These are phyloP conservation scores for Pseudomyrmex concolor DNA, from an alignment of 1,140 invertebrate species.

Conservation along the genomic window DNA sequence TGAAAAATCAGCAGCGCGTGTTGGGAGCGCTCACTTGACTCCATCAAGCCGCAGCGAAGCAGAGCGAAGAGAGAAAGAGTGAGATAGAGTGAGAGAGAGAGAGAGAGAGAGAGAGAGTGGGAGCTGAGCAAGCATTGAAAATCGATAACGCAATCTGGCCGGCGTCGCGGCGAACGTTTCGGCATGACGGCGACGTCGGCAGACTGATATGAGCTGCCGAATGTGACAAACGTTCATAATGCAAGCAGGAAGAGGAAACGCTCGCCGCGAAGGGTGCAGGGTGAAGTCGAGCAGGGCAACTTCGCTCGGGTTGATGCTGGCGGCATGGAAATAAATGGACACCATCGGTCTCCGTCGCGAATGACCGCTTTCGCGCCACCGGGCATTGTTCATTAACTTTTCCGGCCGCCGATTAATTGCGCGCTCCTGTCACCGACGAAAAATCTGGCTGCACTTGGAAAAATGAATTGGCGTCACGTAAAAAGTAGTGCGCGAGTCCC, in stretches of 20 bases:
- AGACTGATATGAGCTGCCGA: slow-evolving; percentile 66
- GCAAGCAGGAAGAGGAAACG: slow-evolving; percentile 32
- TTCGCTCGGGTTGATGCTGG: neutral
- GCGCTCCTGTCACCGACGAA: slow-evolving; percentile 54
- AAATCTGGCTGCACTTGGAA: slow-evolving; percentile 45
- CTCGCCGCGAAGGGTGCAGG: neutral
- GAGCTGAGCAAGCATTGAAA: slow-evolving; percentile 67
- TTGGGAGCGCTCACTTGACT: slow-evolving; percentile 50
- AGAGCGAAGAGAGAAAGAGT: neutral
- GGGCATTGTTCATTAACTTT: slow-evolving; percentile 70
- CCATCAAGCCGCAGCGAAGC: slow-evolving; percentile 47
- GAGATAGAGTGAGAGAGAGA: neutral
- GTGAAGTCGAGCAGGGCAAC: slow-evolving; percentile 15
- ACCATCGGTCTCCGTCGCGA: slow-evolving; percentile 63
- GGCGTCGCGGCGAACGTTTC: slow-evolving; percentile 64
- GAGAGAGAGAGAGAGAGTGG: neutral
- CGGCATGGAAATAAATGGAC: slow-evolving; percentile 60
- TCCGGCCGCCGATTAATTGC: slow-evolving; percentile 63
- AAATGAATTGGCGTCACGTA: slow-evolving; percentile 52
- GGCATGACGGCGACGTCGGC: slow-evolving; percentile 62
- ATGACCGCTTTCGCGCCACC: slow-evolving; percentile 59
- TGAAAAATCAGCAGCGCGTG: slow-evolving; percentile 55
- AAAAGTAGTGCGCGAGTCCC: neutral
- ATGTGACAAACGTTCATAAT: slow-evolving; percentile 72
- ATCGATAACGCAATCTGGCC: slow-evolving; percentile 71